Evolutionary conservation across 2,888 invertebrate species (phyloP).

Genomic region (Lissonota sp.): DNA sequence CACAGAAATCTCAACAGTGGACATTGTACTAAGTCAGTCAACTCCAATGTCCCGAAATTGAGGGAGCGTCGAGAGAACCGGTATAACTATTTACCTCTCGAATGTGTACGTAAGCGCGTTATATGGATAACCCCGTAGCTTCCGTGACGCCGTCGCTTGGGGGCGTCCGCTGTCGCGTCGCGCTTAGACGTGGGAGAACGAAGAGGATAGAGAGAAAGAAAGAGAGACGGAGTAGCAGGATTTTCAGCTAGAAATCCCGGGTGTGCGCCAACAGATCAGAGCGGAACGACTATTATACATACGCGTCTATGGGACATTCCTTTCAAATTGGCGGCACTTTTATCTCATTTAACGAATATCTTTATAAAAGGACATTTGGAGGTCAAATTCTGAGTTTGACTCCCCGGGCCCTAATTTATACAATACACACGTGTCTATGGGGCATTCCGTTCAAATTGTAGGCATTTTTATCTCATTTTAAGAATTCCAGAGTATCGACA

Average conservation of each 20-base stretch:
- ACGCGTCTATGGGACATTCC: background rate
- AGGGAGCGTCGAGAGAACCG: slow-evolving; percentile 21
- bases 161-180: background rate
- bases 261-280: slow-evolving; percentile 54
- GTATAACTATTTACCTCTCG: slow-evolving; percentile 45
- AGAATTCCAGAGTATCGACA: too few species aligned
- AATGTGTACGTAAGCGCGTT: slow-evolving; percentile 14
- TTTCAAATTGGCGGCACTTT: too few species aligned
- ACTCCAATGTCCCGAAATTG: slow-evolving; percentile 22
- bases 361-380: too few species aligned
- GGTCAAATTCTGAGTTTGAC: too few species aligned
- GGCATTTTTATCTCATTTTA: too few species aligned
- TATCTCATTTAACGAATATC: too few species aligned
- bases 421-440: background rate
- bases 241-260: slow-evolving; percentile 58
- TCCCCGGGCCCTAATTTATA: too few species aligned
- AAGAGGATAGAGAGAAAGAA: slow-evolving; percentile 31
- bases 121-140: slow-evolving; percentile 40
- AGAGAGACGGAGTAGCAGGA: slow-evolving; percentile 36
- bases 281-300: slow-evolving; percentile 21
- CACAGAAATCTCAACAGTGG: slow-evolving; percentile 39
- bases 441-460: too few species aligned
- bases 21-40: slow-evolving; percentile 54
- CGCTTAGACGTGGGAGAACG: background rate
- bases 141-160: slow-evolving; percentile 38